These are phyloP conservation scores for Sialia sialis DNA, from an alignment of 2,113 vertebrate species.

Conservation along the genomic window DNA sequence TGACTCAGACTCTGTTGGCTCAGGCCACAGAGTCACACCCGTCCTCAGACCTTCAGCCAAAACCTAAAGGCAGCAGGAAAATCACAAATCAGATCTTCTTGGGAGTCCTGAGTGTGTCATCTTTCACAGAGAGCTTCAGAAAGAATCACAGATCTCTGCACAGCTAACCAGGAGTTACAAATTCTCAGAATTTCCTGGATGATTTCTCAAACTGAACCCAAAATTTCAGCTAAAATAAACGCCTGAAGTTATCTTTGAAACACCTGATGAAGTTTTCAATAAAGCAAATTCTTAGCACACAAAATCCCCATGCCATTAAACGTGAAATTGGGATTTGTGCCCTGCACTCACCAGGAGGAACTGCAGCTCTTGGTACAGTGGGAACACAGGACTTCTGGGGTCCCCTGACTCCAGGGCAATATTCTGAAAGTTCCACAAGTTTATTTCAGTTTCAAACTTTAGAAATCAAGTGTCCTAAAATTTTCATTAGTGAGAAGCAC, in stretches of 20 bases:
- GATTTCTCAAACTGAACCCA: not conserved
- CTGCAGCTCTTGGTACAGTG: slow-evolving; percentile 84
- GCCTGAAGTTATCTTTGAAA: not conserved
- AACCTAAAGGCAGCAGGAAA: slow-evolving; percentile 67
- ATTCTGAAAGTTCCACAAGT: slow-evolving; percentile 76
- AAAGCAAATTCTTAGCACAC: not conserved
- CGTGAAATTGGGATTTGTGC: not conserved
- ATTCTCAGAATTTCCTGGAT: not conserved
- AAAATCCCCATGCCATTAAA: not conserved
- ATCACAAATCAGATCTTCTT: not conserved
- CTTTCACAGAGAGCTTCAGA: not conserved
- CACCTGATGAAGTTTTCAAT: not conserved
- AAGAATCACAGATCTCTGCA: not conserved
- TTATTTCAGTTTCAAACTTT: not conserved
- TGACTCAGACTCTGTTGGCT: slow-evolving; percentile 77
- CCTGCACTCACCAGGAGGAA: slow-evolving; percentile 83
- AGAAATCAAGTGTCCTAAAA: not conserved
- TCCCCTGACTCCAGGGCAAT: slow-evolving; percentile 84
- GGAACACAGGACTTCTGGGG: slow-evolving; percentile 81
- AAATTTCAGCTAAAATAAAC: not conserved
- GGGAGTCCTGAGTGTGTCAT: not conserved
- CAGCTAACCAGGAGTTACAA: not conserved
- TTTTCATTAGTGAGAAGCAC: not conserved
- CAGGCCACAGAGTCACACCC: slow-evolving; percentile 86
- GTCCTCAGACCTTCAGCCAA: slow-evolving; percentile 85